Conservation (phyloP, 2,113 vertebrate genomes). For the Trinectes maculatus region DNA sequence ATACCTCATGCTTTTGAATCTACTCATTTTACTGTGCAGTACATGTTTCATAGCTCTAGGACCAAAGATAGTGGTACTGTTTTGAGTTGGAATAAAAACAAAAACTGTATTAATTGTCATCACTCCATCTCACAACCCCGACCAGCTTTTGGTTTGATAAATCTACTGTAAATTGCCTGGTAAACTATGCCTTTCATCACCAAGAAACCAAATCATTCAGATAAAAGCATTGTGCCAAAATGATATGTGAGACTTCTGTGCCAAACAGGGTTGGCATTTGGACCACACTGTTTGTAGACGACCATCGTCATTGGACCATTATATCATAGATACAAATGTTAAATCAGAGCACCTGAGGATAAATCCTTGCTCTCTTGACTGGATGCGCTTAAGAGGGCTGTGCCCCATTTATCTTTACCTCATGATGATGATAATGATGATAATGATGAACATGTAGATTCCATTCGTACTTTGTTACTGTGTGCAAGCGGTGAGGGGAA, state of each 20-base stretch:
- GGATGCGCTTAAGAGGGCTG: slow-evolving; percentile 73
- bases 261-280: slow-evolving; percentile 71
- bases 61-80: slow-evolving; percentile 76
- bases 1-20: slow-evolving; percentile 60
- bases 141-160: slow-evolving; percentile 27
- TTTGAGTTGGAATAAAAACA: slow-evolving; percentile 26
- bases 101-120: slow-evolving; percentile 26
- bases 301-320: slow-evolving; percentile 61
- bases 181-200: slow-evolving; percentile 58
- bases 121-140: slow-evolving; percentile 27
- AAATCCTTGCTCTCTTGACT: slow-evolving; percentile 59
- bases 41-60: slow-evolving; percentile 56
- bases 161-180: slow-evolving; percentile 59
- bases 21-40: slow-evolving; percentile 48
- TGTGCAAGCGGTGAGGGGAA: slow-evolving; percentile 16
- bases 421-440: slow-evolving; percentile 39
- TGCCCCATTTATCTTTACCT: slow-evolving; percentile 63
- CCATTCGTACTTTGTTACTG: slow-evolving; percentile 50
- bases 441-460: slow-evolving; percentile 46
- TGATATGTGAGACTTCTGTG: slow-evolving; percentile 68
- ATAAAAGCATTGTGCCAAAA: slow-evolving; percentile 76
- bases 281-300: slow-evolving; percentile 48
- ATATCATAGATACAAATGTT: slow-evolving; percentile 53
- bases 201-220: slow-evolving; percentile 69
- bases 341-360: slow-evolving; percentile 42